Base-by-base conservation (phyloP, 1,140 invertebrate genomes). In the Gryon sp. region DNA sequence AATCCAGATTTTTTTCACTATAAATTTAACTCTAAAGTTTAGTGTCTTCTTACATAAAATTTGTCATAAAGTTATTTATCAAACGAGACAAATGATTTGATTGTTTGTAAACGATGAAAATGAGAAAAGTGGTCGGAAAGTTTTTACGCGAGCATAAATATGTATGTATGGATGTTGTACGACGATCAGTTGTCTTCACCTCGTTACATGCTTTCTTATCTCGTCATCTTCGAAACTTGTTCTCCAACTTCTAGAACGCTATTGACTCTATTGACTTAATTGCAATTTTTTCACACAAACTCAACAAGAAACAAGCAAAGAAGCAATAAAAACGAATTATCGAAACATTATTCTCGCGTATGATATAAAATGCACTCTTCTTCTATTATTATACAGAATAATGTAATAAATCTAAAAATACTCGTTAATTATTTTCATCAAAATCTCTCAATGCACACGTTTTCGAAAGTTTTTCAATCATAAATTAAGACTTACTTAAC, bases 171-270 rank as follows among this genome's bases (percentile, higher is more conserved):
- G 52, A 66, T 65, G 20, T 36, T 24, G 24, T 59, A 66, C 26
- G 30, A 16, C 46, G 62, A 68, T 68, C 57, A 40, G 28, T 26
- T 69, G 65, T 76, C 73, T 76, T 76, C 57, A 43, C 63, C 57
- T 76, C 45, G 57, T 76, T 68, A 65, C 57, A 69, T 36, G 41
- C 50, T 52, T 57, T 59, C 73, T 76, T 76, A 76, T 76, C 73
- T 63, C 59, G 63, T 62, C 73, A 76, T 76, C 65, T 69, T 76
- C 30, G 8, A 76, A 76, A 76, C 63, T 76, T 50, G 65, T 68
- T 66, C 53, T 75, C 32, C 62, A 62, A 50, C 43, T 60, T 60
- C 36, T 20, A 46, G 8, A 66, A 22, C 34, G 50, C 14, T 66
- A 68, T 68, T 68, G 28, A 66, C 20, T 55, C 50, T 52, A 52